Evolutionary conservation across 1,140 invertebrate genomes (phyloP).

Genomic region (Meloidogyne chitwoodi): DNA sequence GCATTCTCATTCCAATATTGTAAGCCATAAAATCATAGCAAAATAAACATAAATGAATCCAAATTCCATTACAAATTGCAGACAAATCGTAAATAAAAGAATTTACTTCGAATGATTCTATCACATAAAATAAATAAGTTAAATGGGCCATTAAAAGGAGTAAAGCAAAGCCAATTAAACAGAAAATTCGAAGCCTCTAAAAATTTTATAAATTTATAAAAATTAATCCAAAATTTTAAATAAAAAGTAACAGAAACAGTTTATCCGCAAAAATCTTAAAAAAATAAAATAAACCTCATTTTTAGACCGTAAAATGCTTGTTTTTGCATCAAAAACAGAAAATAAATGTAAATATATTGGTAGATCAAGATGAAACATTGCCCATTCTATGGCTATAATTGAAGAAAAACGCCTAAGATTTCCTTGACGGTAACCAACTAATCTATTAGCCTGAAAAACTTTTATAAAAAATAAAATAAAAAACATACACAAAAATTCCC

Average conservation of each 20-base stretch:
- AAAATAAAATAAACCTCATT: not conserved
- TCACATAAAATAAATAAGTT: constrained; percentile 39
- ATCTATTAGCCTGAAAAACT: constrained; percentile 25
- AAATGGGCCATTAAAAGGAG: constrained; percentile 38
- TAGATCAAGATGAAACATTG: constrained; percentile 37
- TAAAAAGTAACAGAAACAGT: too few species aligned
- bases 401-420: constrained; percentile 34
- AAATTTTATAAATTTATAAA: constrained; percentile 1
- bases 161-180: constrained; percentile 32
- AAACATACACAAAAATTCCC: not conserved
- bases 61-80: constrained; percentile 36
- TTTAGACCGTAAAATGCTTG: not conserved
- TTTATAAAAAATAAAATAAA: not conserved
- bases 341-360: constrained; percentile 43
- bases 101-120: constrained; percentile 36
- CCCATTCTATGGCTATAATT: constrained; percentile 32
- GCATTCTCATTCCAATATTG: not conserved
- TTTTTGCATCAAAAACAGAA: constrained; percentile 31
- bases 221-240: too few species aligned
- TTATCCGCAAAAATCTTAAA: not conserved
- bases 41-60: constrained; percentile 42
- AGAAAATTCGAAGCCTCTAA: constrained; percentile 24
- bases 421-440: constrained; percentile 33
- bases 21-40: constrained; percentile 23
- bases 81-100: constrained; percentile 35